phyloP scores from a whole-genome alignment of 2,888 invertebrate species.

The Callyntrura sp. region DNA sequence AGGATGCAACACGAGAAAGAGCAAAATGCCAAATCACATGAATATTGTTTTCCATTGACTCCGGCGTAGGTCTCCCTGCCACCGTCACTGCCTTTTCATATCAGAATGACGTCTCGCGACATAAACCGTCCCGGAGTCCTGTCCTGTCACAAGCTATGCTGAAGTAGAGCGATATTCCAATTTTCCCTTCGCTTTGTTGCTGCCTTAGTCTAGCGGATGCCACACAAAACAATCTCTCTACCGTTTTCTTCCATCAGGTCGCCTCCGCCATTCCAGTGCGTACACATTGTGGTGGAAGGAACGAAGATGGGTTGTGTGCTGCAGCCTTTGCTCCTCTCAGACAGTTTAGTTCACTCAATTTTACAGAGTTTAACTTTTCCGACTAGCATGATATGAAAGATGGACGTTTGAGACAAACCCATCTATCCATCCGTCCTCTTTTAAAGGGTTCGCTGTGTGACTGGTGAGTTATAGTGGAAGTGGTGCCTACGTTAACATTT shows the following conservation, averaged over 20 bases:
- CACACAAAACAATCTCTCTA: slow-evolving; percentile 29
- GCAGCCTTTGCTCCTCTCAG: slow-evolving; percentile 10
- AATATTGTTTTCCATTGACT: slow-evolving; percentile 67
- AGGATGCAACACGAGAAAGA: slow-evolving; percentile 44
- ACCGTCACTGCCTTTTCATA: slow-evolving; percentile 33
- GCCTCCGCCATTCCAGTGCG: slow-evolving; percentile 16
- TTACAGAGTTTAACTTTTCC: slow-evolving; percentile 34
- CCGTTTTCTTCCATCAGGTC: slow-evolving; percentile 13
- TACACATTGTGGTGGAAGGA: too few species aligned
- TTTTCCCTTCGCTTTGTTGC: slow-evolving; percentile 29
- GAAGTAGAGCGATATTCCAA: too few species aligned
- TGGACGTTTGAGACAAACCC: slow-evolving; percentile 69
- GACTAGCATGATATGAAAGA: slow-evolving; percentile 59
- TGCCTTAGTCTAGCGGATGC: too few species aligned
- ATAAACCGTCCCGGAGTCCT: slow-evolving; percentile 50
- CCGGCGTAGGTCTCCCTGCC: background rate
- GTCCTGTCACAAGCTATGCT: slow-evolving; percentile 41
- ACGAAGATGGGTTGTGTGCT: too few species aligned
- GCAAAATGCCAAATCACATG: slow-evolving; percentile 64
- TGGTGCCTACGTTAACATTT: too few species aligned
- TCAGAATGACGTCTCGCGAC: slow-evolving; percentile 41
- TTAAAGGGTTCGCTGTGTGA: background rate
- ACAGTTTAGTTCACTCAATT: slow-evolving; percentile 44
- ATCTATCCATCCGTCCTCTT: slow-evolving; percentile 38
- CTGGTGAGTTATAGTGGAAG: background rate